Evolutionary conservation across 2,797 vertebrate species (phyloP).

Genomic region (Cercopithecus petaurista): DNA sequence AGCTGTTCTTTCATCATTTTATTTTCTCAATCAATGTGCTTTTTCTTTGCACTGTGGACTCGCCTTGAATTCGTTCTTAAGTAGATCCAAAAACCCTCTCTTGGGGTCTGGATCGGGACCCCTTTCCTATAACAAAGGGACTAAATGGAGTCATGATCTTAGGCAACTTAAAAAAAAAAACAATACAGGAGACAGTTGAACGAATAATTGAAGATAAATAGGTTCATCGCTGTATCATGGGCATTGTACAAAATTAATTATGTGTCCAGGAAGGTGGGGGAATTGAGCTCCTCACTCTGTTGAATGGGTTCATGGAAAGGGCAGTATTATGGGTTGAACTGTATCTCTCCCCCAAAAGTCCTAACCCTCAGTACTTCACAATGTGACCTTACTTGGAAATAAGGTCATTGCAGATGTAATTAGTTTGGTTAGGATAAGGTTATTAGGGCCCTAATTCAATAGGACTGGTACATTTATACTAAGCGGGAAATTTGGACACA

Average conservation of each 20-base stretch:
- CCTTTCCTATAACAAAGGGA: not conserved
- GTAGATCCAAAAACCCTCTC: not conserved
- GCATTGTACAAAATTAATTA: not conserved
- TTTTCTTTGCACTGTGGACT: not conserved
- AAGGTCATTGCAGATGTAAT: not conserved
- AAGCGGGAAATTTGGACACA: not conserved
- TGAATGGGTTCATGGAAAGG: not conserved
- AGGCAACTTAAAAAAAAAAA: not conserved
- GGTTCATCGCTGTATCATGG: not conserved
- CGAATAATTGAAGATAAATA: not conserved
- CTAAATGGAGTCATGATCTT: not conserved
- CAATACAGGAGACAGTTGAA: not conserved
- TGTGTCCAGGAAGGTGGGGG: not conserved
- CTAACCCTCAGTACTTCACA: not conserved
- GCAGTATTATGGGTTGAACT: not conserved
- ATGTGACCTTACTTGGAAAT: not conserved
- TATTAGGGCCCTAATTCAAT: not conserved
- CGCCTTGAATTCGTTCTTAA: not conserved
- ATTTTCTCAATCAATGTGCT: not conserved
- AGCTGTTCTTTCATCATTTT: not conserved
- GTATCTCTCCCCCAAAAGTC: accelerated
- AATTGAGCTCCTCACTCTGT: not conserved
- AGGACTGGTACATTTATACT: not conserved
- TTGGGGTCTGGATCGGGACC: not conserved
- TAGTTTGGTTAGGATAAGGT: not conserved